These are phyloP conservation scores for Dromococcyx pavoninus DNA, from an alignment of 2,797 vertebrate species.

Conservation along the genomic window DNA sequence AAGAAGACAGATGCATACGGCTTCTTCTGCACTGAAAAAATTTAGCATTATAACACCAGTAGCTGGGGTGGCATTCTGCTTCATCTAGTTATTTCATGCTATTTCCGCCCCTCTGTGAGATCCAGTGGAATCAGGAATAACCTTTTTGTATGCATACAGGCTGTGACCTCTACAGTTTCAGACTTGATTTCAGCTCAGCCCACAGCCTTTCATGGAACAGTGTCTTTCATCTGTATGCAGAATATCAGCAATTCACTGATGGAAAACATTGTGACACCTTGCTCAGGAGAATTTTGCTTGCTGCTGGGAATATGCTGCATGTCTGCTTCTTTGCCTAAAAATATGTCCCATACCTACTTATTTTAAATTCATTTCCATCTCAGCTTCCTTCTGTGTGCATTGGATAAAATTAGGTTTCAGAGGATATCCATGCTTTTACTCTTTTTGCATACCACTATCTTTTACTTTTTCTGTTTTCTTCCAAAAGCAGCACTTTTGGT, in stretches of 20 bases:
- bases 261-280: not conserved
- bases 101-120: not conserved
- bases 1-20: not conserved
- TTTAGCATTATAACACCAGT: not conserved
- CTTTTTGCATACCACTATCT: not conserved
- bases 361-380: not conserved
- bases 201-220: not conserved
- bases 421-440: not conserved
- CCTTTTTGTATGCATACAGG: not conserved
- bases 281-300: not conserved
- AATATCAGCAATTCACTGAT: not conserved
- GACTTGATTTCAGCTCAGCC: not conserved
- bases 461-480: not conserved
- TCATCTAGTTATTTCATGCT: not conserved
- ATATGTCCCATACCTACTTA: not conserved
- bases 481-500: conserved; percentile 2
- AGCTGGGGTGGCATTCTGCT: not conserved
- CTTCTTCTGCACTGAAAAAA: not conserved
- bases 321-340: not conserved
- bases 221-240: not conserved
- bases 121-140: not conserved
- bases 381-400: not conserved
- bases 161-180: not conserved
- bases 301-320: not conserved
- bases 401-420: conserved; percentile 21